Evolutionary conservation across 2,888 invertebrate genomes (phyloP).

Genomic region (Nudaria mundana): DNA sequence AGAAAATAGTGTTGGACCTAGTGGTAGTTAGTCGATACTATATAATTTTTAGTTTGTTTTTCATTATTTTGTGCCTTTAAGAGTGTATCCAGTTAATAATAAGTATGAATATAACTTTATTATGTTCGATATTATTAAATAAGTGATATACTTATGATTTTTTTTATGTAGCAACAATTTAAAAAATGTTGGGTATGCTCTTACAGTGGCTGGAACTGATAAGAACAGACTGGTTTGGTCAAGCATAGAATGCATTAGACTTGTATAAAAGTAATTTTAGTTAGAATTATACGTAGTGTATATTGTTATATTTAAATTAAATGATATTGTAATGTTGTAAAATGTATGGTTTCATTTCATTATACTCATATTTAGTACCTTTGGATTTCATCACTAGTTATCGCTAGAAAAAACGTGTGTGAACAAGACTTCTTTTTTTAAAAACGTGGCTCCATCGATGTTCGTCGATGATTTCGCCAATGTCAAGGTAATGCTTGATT

Average conservation of each 20-base stretch:
- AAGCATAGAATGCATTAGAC: conserved; percentile 35
- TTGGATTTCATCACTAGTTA: no score
- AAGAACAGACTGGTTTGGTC: conserved; percentile 28
- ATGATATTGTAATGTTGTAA: conserved; percentile 10
- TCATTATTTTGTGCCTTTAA: neutral
- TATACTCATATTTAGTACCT: conserved; percentile 10
- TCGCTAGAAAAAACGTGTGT: no score
- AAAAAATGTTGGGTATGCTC: conserved; percentile 1
- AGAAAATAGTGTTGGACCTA: conserved; percentile 1
- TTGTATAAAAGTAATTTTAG: conserved; percentile 29
- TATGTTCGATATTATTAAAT: neutral
- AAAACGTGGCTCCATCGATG: no score
- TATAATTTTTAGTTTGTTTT: conserved; percentile 4
- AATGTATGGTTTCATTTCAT: conserved; percentile 32
- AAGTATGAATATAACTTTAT: neutral
- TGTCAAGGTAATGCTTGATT: no score
- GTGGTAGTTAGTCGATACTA: conserved; percentile 11
- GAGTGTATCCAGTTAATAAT: conserved; percentile 3
- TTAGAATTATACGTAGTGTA: conserved; percentile 13
- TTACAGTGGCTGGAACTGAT: conserved; percentile 1
- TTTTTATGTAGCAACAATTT: neutral
- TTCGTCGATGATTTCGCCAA: no score
- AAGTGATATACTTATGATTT: no score
- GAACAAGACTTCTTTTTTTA: no score
- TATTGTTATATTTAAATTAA: conserved; percentile 32